Conservation (phyloP, 2,888 invertebrate species). For the Mythimna pallens region DNA sequence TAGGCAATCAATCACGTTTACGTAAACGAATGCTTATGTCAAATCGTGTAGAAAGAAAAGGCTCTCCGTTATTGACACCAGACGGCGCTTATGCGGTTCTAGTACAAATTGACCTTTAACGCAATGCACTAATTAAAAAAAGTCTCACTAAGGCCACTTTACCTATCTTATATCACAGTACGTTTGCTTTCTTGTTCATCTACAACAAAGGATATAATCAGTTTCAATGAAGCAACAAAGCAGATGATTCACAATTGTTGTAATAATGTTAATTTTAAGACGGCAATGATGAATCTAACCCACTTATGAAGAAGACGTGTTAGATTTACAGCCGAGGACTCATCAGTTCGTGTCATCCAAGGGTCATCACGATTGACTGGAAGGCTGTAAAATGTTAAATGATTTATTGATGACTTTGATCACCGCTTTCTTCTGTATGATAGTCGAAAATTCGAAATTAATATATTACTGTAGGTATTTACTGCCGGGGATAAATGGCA, state of each 20-base stretch:
- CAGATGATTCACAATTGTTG: conserved; percentile 28
- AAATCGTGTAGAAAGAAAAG: too few species aligned
- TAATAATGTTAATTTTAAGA: conserved; percentile 32
- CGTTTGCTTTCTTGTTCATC: too few species aligned
- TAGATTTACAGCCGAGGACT: conserved; percentile 10
- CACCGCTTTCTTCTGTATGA: background rate
- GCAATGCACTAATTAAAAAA: too few species aligned
- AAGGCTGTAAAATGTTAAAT: conserved; percentile 6
- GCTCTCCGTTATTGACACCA: too few species aligned
- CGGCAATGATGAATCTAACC: conserved; percentile 22
- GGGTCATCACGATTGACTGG: conserved; percentile 21
- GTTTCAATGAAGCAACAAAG: conserved; percentile 16
- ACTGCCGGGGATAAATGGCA: background rate
- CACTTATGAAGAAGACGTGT: conserved; percentile 26
- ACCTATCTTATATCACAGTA: too few species aligned
- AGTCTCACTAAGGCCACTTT: too few species aligned
- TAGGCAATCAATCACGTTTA: too few species aligned
- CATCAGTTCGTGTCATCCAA: conserved; percentile 25
- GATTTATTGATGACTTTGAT: conserved; percentile 15
- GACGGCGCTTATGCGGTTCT: too few species aligned
- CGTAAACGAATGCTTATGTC: too few species aligned
- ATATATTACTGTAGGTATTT: too few species aligned
- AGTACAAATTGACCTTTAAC: too few species aligned
- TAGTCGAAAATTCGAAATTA: too few species aligned
- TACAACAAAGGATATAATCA: background rate